phyloP scores from a whole-genome alignment of 2,888 invertebrate genomes.

The Protula sp. region DNA sequence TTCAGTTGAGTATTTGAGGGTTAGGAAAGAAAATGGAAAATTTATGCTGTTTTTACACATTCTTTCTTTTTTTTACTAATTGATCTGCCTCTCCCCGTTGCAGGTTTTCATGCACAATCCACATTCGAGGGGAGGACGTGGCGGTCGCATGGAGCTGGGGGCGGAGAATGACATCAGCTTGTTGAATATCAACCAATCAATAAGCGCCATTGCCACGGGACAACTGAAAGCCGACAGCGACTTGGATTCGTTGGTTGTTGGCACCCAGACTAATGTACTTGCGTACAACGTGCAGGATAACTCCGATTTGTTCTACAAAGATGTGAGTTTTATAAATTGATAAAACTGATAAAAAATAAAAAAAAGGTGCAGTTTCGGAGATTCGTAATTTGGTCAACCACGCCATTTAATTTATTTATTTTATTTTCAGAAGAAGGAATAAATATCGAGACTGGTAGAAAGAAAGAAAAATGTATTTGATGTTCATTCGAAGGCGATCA shows the following conservation, averaged over 20 bases:
- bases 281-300: constrained; percentile 90
- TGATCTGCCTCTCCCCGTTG: too few species aligned
- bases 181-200: constrained; percentile 69
- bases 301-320: constrained; percentile 83
- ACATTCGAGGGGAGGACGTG: constrained; percentile 64
- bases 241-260: constrained; percentile 74
- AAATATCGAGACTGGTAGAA: too few species aligned
- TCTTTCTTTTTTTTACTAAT: too few species aligned
- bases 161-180: constrained; percentile 56
- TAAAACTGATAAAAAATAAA: not conserved
- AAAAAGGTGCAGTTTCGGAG: not conserved
- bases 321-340: constrained; percentile 56
- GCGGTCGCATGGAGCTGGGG: constrained; percentile 62
- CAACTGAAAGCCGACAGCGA: constrained; percentile 11
- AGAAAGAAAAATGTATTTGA: too few species aligned
- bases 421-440: too few species aligned
- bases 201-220: constrained; percentile 21
- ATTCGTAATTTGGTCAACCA: not conserved
- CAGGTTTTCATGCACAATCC: constrained; percentile 81
- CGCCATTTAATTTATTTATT: not conserved
- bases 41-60: too few species aligned
- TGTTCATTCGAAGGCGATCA: too few species aligned
- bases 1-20: too few species aligned
- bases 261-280: constrained; percentile 68
- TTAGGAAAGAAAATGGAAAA: too few species aligned